Evolutionary conservation across 2,797 vertebrate genomes (phyloP).

Genomic region (Leptodactylus fallax): DNA sequence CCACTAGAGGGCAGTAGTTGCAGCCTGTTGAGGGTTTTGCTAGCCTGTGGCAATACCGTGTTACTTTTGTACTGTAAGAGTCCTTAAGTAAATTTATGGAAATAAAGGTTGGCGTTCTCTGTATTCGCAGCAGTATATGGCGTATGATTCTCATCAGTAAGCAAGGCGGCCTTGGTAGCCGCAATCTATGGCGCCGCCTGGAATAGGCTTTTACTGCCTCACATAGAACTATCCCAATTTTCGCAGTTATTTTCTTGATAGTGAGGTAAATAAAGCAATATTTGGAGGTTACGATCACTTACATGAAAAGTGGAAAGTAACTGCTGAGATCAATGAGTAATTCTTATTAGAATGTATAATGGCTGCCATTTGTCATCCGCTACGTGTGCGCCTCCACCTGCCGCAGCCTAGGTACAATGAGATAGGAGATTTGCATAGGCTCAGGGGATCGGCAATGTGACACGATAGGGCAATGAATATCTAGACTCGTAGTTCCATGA

Average conservation of each 20-base stretch:
- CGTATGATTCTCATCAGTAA: not conserved
- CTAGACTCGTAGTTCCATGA: constrained; percentile 27
- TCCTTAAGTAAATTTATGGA: too few relatives aligned
- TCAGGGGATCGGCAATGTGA: constrained; percentile 23
- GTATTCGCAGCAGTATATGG: not conserved
- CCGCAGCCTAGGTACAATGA: constrained; percentile 5
- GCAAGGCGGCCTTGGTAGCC: too few relatives aligned
- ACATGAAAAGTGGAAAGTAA: not conserved
- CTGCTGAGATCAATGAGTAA: not conserved
- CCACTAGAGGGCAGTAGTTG: too few relatives aligned
- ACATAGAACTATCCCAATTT: not conserved
- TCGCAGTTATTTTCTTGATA: not conserved
- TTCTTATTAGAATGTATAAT: constrained; percentile 7
- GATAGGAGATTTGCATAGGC: constrained; percentile 28
- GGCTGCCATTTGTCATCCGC: not conserved
- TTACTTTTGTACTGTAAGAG: too few relatives aligned
- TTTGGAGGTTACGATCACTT: not conserved
- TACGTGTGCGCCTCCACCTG: not conserved
- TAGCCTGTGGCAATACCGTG: too few relatives aligned
- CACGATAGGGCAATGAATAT: constrained; percentile 31
- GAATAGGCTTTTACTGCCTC: not conserved
- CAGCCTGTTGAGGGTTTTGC: too few relatives aligned
- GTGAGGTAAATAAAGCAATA: not conserved
- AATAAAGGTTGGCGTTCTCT: too few relatives aligned
- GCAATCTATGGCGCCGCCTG: not conserved